Percentiles rank a stretch among this genome's conserved stretches.
Conservation (phyloP, 1,140 invertebrate genomes). For the Nephila pilipes region DNA sequence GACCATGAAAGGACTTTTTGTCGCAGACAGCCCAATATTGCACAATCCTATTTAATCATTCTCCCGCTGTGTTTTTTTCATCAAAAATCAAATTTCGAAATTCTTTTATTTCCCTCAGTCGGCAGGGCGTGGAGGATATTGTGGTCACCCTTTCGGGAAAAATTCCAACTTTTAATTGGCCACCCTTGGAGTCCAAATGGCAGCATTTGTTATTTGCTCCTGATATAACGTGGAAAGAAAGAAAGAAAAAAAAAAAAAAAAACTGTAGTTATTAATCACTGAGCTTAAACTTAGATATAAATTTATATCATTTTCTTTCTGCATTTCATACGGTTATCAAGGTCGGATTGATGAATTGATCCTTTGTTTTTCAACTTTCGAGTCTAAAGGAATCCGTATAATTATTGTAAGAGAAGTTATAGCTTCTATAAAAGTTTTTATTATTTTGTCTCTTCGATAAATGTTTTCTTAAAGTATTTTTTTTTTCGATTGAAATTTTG, state of each 20-base stretch:
- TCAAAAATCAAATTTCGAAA: slow-evolving; percentile 36
- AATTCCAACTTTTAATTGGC: slow-evolving; percentile 2
- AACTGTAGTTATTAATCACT: neutral
- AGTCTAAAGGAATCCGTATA: neutral
- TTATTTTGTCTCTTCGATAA: too few relatives aligned
- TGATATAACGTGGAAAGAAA: neutral
- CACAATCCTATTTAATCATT: neutral
- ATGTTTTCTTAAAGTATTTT: too few relatives aligned
- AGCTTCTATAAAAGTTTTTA: too few relatives aligned
- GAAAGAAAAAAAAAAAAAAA: neutral
- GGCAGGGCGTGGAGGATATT: neutral
- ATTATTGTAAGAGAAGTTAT: too few relatives aligned
- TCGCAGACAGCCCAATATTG: neutral
- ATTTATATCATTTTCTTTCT: slow-evolving; percentile 6
- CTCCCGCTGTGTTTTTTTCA: slow-evolving; percentile 25
- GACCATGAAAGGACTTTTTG: neutral
- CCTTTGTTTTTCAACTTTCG: neutral
- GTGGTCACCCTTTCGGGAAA: neutral
- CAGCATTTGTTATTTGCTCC: neutral
- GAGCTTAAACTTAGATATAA: neutral
- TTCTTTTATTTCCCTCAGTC: neutral
- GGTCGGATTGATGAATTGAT: slow-evolving; percentile 7
- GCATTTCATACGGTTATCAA: neutral
- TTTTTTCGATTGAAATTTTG: too few relatives aligned
- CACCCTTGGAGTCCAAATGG: neutral